Evolutionary conservation across 2,888 invertebrate species (phyloP).

Genomic region (Calameuta pallipes): DNA sequence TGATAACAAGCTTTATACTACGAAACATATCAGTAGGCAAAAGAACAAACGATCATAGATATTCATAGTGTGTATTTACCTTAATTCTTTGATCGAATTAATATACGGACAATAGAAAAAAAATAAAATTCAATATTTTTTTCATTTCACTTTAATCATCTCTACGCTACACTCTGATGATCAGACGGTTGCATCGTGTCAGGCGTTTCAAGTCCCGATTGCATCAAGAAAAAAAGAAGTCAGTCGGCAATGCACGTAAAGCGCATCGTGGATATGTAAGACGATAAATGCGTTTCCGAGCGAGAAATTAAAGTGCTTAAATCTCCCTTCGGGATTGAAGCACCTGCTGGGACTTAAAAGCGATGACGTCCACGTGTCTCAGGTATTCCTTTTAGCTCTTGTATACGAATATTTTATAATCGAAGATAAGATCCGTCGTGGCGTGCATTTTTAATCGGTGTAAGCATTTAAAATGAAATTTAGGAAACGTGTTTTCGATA

Average conservation of each 20-base stretch:
- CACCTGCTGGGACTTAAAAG: conserved; percentile 4
- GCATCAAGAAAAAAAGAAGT: neutral
- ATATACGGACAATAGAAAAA: no score
- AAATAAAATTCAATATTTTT: neutral
- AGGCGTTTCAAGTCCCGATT: neutral
- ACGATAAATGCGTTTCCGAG: conserved; percentile 2
- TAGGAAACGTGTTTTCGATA: conserved; percentile 33
- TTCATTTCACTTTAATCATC: neutral
- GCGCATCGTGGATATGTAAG: neutral
- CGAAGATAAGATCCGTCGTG: conserved; percentile 30
- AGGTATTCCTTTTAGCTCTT: neutral
- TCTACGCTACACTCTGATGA: neutral
- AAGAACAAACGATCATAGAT: no score
- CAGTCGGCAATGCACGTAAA: neutral
- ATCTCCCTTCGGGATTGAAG: neutral
- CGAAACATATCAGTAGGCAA: no score
- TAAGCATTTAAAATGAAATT: conserved; percentile 30
- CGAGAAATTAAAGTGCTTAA: conserved; percentile 3
- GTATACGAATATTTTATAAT: conserved; percentile 12
- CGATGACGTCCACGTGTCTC: conserved; percentile 2
- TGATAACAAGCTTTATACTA: no score
- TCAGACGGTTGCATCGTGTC: neutral
- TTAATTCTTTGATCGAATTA: no score
- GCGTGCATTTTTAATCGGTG: conserved; percentile 32
- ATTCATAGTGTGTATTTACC: no score